Conservation (phyloP, 2,888 invertebrate genomes). For the Omphaloscelis lunosa region DNA sequence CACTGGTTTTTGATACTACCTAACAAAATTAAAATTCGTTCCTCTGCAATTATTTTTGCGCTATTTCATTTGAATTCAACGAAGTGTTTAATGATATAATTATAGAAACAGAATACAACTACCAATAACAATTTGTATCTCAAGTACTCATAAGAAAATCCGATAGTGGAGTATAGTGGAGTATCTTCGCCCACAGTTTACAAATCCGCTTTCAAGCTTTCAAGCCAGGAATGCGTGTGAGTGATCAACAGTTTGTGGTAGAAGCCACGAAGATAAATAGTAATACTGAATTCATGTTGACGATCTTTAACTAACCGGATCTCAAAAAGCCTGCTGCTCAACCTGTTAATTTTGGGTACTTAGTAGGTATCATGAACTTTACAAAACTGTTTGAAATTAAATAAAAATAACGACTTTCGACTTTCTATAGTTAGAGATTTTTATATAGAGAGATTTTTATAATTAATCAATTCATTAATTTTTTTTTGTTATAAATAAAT, state of each 20-base stretch:
- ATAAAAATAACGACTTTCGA: neutral
- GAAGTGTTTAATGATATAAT: neutral
- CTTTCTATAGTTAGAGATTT: neutral
- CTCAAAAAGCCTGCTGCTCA: neutral
- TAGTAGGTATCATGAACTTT: neutral
- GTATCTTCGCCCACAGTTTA: neutral
- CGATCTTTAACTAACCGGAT: neutral
- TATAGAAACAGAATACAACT: neutral
- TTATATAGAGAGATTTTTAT: no score
- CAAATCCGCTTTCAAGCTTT: constrained; percentile 6
- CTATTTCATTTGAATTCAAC: neutral
- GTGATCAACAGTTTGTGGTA: constrained; percentile 9
- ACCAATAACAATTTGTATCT: neutral
- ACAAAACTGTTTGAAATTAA: neutral
- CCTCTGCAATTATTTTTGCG: neutral
- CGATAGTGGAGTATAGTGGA: no score
- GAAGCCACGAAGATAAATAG: constrained; percentile 1
- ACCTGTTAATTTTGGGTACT: neutral
- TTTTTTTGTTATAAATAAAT: no score
- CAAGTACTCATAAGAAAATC: constrained; percentile 4
- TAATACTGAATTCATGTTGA: neutral
- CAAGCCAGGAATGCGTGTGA: constrained; percentile 10
- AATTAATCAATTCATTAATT: no score
- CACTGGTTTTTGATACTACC: neutral
- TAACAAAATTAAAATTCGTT: neutral